These are phyloP conservation scores for Mobula hypostoma DNA, from an alignment of 2,113 vertebrate genomes.

Conservation along the genomic window DNA sequence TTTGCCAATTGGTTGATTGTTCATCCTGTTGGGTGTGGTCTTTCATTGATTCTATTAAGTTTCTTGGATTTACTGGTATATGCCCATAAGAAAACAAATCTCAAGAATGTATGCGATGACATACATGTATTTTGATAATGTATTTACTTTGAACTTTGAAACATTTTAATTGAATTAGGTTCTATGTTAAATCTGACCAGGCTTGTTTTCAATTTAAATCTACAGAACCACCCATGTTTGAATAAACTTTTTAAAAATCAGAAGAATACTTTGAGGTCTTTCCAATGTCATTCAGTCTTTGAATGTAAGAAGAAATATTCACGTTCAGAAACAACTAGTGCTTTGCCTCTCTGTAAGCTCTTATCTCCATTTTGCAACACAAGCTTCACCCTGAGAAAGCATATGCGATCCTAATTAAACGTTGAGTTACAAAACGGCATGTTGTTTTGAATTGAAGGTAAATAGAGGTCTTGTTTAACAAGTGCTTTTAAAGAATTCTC, in stretches of 20 bases:
- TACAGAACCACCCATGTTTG: constrained; percentile 1
- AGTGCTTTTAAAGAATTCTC: background rate
- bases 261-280: background rate
- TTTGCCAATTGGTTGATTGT: too few relatives aligned
- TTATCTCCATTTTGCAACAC: background rate
- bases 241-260: background rate
- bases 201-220: background rate
- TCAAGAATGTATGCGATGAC: too few relatives aligned
- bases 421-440: background rate
- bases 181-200: background rate
- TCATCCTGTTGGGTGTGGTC: too few relatives aligned
- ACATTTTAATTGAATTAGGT: background rate
- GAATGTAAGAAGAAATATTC: background rate
- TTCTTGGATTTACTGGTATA: too few relatives aligned
- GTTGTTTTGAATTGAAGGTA: background rate
- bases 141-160: background rate
- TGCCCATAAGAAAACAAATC: too few relatives aligned
- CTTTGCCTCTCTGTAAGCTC: background rate
- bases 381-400: background rate
- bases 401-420: background rate
- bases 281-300: background rate
- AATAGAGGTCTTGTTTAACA: constrained; percentile 22
- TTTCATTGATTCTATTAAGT: too few relatives aligned
- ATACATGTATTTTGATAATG: too few relatives aligned
- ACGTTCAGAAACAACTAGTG: background rate